These are phyloP conservation scores for Aelia acuminata DNA, from an alignment of 2,888 invertebrate species.

Conservation along the genomic window DNA sequence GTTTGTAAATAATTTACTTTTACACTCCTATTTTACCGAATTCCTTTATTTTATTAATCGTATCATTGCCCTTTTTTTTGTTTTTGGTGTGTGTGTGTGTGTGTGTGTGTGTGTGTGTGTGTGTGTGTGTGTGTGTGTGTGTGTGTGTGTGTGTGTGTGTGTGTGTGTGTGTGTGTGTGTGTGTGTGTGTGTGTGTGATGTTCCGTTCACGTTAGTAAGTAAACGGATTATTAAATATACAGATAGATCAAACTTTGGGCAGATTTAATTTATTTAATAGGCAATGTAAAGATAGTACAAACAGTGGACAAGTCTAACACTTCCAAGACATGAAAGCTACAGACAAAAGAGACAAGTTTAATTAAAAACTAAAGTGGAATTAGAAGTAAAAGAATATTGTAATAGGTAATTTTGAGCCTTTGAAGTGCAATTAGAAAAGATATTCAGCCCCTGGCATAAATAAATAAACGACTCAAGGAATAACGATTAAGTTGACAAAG, in stretches of 20 bases:
- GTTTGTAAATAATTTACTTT: too few relatives aligned
- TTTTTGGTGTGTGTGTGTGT: too few relatives aligned
- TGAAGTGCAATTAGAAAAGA: conserved; percentile 2
- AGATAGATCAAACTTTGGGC: neutral
- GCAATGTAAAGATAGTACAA: neutral
- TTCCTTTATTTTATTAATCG: too few relatives aligned
- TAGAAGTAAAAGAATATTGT: neutral
- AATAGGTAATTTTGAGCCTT: conserved; percentile 16
- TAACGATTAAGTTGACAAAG: neutral
- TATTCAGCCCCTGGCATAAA: neutral
- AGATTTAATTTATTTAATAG: neutral
- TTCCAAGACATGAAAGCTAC: neutral
- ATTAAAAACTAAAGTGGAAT: conserved; percentile 20
- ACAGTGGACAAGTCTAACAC: neutral
- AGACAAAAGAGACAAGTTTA: neutral
- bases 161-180: too few relatives aligned
- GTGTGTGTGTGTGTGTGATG: too few relatives aligned
- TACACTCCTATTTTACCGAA: too few relatives aligned
- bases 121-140: too few relatives aligned
- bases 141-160: too few relatives aligned
- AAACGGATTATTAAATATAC: neutral
- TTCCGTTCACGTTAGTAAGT: neutral
- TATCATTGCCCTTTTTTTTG: too few relatives aligned
- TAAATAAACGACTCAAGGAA: neutral
- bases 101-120: too few relatives aligned